A percentile compares a stretch with the other conserved stretches of the same genome.
phyloP scores from a whole-genome alignment of 37 sponge, comb jelly and placozoan species.

The Chondrosia reniformis region DNA sequence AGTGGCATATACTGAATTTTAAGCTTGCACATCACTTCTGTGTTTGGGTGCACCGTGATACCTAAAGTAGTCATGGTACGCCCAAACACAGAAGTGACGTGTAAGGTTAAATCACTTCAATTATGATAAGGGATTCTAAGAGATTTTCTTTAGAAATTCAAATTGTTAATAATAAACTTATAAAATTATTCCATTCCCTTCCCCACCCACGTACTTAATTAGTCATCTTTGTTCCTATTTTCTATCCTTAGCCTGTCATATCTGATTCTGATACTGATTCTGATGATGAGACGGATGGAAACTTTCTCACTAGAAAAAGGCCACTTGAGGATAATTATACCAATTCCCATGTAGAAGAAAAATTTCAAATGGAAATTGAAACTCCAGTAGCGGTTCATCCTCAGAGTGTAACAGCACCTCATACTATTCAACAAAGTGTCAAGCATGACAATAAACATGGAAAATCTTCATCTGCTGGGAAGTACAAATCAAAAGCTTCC shows the following conservation, averaged over 20 bases:
- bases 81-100: no score
- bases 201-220: neutral
- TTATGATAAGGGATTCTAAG: no score
- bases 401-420: neutral
- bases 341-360: neutral
- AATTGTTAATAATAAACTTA: no score
- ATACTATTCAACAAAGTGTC: neutral
- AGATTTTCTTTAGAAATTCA: no score
- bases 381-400: neutral
- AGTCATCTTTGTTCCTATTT: neutral
- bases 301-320: slow-evolving; percentile 6
- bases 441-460: neutral
- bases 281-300: slow-evolving; percentile 48
- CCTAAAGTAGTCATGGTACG: no score
- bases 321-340: neutral
- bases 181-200: no score
- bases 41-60: no score
- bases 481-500: no score
- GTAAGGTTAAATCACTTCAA: no score
- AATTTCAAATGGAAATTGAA: neutral
- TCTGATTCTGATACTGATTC: slow-evolving; percentile 27
- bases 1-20: no score
- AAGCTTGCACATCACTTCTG: no score
- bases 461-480: neutral
- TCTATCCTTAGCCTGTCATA: slow-evolving; percentile 41